Evolutionary conservation across 2,797 vertebrate genomes (phyloP).

Genomic region (Labroides dimidiatus): DNA sequence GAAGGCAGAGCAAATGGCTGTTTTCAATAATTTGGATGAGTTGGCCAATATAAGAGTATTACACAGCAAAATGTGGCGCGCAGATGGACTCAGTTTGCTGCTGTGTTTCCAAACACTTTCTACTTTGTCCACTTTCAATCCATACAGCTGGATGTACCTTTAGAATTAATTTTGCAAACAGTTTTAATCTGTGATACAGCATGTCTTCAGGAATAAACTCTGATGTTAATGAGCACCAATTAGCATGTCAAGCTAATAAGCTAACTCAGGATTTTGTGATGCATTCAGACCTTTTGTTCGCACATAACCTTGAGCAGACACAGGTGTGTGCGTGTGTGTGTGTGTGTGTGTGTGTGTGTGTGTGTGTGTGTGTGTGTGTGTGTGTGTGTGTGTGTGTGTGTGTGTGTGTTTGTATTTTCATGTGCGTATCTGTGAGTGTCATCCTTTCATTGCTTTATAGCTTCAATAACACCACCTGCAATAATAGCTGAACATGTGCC

Average conservation of each 20-base stretch:
- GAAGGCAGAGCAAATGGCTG: constrained; percentile 32
- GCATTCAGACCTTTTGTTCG: constrained; percentile 32
- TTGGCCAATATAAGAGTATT: constrained; percentile 27
- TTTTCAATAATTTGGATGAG: constrained; percentile 46
- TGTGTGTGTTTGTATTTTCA: background rate
- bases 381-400: constrained; percentile 1
- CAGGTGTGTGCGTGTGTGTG: constrained; percentile 13
- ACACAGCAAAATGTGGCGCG: constrained; percentile 10
- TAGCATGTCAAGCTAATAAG: constrained; percentile 61
- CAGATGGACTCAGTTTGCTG: constrained; percentile 21
- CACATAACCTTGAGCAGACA: background rate
- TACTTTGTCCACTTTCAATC: constrained; percentile 25
- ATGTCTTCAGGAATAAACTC: constrained; percentile 60
- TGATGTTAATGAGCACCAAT: constrained; percentile 63
- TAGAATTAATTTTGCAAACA: constrained; percentile 18
- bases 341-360: background rate
- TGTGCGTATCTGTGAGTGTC: constrained; percentile 3
- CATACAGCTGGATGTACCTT: constrained; percentile 9
- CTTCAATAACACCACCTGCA: constrained; percentile 52
- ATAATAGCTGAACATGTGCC: constrained; percentile 51
- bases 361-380: constrained; percentile 9
- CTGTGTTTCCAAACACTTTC: constrained; percentile 6
- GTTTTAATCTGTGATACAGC: constrained; percentile 39
- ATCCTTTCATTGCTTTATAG: constrained; percentile 50
- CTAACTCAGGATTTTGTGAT: constrained; percentile 47